Evolutionary conservation across 2,888 invertebrate species (phyloP).

Genomic region (Synergus japonicus): DNA sequence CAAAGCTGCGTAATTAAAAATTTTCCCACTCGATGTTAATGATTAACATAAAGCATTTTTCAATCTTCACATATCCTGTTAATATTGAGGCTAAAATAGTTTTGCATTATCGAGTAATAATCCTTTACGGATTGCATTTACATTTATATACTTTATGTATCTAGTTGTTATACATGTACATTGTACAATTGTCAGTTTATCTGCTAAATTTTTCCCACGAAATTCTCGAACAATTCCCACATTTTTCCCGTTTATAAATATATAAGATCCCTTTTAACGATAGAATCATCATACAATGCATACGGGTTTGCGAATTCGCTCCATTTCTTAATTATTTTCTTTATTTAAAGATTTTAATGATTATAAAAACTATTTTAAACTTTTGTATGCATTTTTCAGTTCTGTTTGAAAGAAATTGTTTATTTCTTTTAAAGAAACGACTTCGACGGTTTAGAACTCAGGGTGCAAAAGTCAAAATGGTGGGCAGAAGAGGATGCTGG

Average conservation of each 20-base stretch:
- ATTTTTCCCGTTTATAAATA: too few species aligned
- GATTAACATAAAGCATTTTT: conserved; percentile 22
- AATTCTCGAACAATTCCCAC: too few species aligned
- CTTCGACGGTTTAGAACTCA: conserved; percentile 61
- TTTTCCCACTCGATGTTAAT: not conserved
- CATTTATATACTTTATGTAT: not conserved
- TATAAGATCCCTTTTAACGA: too few species aligned
- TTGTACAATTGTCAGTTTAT: too few species aligned
- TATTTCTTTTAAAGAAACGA: conserved; percentile 61
- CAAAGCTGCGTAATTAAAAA: not conserved
- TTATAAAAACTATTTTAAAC: not conserved
- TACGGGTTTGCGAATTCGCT: too few species aligned
- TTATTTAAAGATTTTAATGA: not conserved
- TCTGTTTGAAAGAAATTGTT: not conserved
- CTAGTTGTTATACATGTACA: too few species aligned
- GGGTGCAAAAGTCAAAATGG: conserved; percentile 70
- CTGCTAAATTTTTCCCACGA: too few species aligned
- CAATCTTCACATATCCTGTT: conserved; percentile 5
- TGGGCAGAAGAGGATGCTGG: conserved; percentile 54
- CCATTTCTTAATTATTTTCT: not conserved
- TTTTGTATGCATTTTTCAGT: too few species aligned
- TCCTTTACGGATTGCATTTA: not conserved
- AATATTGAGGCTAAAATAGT: conserved; percentile 25
- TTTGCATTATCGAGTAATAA: conserved; percentile 15
- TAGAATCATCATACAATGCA: too few species aligned